These are phyloP conservation scores for Penaeus monodon DNA, from an alignment of 2,888 invertebrate species.

Conservation along the genomic window DNA sequence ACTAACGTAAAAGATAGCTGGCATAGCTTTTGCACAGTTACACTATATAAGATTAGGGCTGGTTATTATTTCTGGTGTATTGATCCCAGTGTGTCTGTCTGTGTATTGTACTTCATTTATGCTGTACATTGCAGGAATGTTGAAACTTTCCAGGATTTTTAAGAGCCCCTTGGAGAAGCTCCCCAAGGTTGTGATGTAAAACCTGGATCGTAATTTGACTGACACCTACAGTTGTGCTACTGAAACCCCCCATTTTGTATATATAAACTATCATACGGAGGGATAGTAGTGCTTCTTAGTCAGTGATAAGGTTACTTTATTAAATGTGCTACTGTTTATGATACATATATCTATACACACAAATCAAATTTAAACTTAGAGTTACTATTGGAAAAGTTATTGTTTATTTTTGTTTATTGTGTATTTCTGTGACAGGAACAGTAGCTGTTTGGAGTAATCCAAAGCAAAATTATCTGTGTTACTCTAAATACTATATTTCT, in stretches of 20 bases:
- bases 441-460: no score
- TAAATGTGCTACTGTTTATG: conserved; percentile 20
- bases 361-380: background rate
- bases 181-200: conserved; percentile 4
- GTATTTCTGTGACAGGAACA: conserved; percentile 3
- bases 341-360: background rate
- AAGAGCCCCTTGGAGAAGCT: conserved; percentile 8
- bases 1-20: conserved; percentile 78
- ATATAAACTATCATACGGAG: conserved; percentile 48
- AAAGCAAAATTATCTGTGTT: no score
- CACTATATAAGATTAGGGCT: conserved; percentile 18
- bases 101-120: conserved; percentile 30
- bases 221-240: conserved; percentile 31
- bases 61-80: conserved; percentile 21
- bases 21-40: conserved; percentile 49
- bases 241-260: conserved; percentile 16
- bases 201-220: background rate
- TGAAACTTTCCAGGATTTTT: conserved; percentile 25
- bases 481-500: no score
- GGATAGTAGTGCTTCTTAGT: conserved; percentile 23
- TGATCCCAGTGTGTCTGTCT: conserved; percentile 26
- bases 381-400: background rate
- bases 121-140: conserved; percentile 40
- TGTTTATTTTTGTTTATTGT: background rate
- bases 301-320: conserved; percentile 26